A percentile compares a stretch with the other conserved stretches of the same genome.
Evolutionary conservation across 2,888 invertebrate species (phyloP).

Genomic region (Conus canariensis): DNA sequence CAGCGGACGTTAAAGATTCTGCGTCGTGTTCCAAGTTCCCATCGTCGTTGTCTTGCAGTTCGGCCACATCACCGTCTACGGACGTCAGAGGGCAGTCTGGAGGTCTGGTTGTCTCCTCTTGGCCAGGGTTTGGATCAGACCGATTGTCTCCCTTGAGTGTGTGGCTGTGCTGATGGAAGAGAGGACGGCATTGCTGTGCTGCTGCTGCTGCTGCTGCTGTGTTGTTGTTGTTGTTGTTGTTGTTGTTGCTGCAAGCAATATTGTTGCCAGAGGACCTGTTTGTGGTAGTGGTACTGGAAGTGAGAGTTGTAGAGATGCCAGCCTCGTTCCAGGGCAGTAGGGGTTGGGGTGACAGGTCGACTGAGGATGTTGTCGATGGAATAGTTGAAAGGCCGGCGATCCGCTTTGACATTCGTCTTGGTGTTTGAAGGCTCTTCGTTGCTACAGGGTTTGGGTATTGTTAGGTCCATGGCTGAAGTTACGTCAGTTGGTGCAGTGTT

Average conservation of each 20-base stretch:
- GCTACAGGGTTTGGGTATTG: background rate
- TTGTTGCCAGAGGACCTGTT: slow-evolving; percentile 7
- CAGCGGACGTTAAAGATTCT: background rate
- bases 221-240: background rate
- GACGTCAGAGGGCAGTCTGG: background rate
- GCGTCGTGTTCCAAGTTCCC: background rate
- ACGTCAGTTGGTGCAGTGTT: no score
- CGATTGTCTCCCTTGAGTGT: background rate
- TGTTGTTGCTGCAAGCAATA: background rate
- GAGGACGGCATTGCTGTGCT: background rate
- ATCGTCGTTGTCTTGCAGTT: background rate
- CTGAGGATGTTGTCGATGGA: slow-evolving; percentile 44
- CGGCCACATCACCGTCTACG: no score
- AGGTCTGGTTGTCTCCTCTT: background rate
- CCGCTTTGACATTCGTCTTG: background rate
- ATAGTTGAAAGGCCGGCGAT: slow-evolving; percentile 28
- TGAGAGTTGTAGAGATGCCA: slow-evolving; percentile 23
- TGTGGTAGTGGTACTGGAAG: slow-evolving; percentile 7
- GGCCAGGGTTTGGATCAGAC: no score
- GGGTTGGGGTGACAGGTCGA: background rate
- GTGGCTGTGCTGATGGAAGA: background rate
- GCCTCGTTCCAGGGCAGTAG: background rate
- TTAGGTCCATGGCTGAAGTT: background rate
- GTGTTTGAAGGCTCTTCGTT: background rate
- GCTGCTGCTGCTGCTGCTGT: background rate